Evolutionary conservation across 1,140 invertebrate species (phyloP).

Genomic region (Holcopasites calliopsidis): DNA sequence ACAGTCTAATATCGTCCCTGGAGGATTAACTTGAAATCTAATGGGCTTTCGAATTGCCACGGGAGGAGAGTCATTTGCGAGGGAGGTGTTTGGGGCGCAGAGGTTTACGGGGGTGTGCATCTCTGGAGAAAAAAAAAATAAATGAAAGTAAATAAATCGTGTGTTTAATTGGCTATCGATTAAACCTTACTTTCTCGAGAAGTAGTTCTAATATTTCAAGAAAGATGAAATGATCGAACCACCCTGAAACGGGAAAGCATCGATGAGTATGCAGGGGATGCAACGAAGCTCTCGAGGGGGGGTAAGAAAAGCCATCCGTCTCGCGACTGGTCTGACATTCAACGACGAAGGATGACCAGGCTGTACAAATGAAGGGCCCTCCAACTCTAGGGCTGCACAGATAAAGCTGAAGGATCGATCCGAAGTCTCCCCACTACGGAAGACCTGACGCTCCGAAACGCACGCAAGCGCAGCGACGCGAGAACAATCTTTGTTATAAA

Average conservation of each 20-base stretch:
- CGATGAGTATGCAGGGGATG: no score
- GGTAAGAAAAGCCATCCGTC: slow-evolving; percentile 30
- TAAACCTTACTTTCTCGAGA: neutral
- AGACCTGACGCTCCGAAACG: neutral
- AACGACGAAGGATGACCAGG: slow-evolving; percentile 35
- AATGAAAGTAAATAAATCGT: slow-evolving; percentile 12
- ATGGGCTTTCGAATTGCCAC: slow-evolving; percentile 57
- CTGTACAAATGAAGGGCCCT: slow-evolving; percentile 46
- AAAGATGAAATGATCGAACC: no score
- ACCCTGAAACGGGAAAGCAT: no score
- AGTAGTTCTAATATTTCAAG: no score
- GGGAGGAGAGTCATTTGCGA: slow-evolving; percentile 39
- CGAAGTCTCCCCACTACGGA: slow-evolving; percentile 50
- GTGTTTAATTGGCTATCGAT: slow-evolving; percentile 18
- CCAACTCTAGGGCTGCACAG: slow-evolving; percentile 40
- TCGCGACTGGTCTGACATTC: slow-evolving; percentile 21
- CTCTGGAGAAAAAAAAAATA: neutral
- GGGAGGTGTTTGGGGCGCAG: neutral
- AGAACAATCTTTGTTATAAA: slow-evolving; percentile 69
- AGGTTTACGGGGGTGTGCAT: slow-evolving; percentile 15
- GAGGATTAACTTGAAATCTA: slow-evolving; percentile 62
- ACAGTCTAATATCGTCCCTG: slow-evolving; percentile 58
- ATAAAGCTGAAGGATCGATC: slow-evolving; percentile 72
- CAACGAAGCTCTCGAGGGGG: neutral
- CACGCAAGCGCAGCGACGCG: slow-evolving; percentile 59